Conservation (phyloP, 2,797 vertebrate species). For the Macropodus opercularis region DNA sequence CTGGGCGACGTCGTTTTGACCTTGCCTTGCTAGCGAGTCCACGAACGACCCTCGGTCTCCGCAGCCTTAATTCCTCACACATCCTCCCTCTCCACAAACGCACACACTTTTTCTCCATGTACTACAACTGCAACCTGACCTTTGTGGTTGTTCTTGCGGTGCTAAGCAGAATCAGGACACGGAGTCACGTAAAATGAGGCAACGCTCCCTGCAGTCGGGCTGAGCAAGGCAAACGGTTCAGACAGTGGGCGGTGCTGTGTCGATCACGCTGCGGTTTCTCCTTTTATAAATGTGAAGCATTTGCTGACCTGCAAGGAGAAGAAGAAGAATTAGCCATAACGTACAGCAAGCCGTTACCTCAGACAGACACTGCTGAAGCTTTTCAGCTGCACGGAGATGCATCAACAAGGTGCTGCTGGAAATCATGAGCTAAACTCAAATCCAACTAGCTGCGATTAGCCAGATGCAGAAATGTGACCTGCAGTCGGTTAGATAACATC, state of each 20-base stretch:
- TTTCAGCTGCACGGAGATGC: conserved; percentile 25
- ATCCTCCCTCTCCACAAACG: not conserved
- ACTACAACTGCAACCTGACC: conserved; percentile 46
- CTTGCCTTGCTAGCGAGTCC: conserved; percentile 61
- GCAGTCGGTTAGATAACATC: conserved; percentile 20
- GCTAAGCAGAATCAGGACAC: conserved; percentile 45
- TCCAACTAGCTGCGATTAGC: conserved; percentile 27
- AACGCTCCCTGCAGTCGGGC: conserved; percentile 26
- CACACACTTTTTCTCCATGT: conserved; percentile 18
- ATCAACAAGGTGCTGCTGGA: conserved; percentile 36
- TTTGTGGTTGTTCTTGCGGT: conserved; percentile 45
- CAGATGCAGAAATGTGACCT: conserved; percentile 22
- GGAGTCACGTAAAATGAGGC: conserved; percentile 21
- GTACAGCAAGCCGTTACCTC: conserved; percentile 28
- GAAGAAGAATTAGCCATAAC: conserved; percentile 25
- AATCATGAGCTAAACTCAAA: conserved; percentile 45
- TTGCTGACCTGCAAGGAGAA: conserved; percentile 59
- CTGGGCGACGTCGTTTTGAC: conserved; percentile 69
- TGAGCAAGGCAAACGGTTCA: conserved; percentile 28
- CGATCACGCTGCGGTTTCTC: conserved; percentile 48
- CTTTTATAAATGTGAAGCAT: conserved; percentile 53
- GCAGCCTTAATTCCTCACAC: conserved; percentile 28
- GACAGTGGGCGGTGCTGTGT: conserved; percentile 32
- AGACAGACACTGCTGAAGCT: conserved; percentile 20
- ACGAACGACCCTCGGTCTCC: conserved; percentile 48